phyloP scores from a whole-genome alignment of 2,113 vertebrate species.

The Piaya cayana region DNA sequence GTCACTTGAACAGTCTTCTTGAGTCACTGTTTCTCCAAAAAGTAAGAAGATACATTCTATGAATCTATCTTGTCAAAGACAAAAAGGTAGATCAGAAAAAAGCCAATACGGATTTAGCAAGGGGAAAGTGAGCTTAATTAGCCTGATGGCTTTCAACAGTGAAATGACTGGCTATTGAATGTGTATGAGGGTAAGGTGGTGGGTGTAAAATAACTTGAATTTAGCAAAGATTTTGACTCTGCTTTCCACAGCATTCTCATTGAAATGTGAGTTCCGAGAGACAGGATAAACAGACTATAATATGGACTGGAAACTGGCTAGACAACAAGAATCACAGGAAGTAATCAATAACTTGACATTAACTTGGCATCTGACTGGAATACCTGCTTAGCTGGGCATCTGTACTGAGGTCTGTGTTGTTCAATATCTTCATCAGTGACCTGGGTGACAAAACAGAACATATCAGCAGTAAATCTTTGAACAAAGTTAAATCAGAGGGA shows the following conservation, averaged over 20 bases:
- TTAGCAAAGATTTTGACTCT: neutral
- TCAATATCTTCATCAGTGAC: neutral
- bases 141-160: neutral
- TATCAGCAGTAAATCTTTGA: neutral
- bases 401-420: neutral
- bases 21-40: neutral
- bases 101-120: neutral
- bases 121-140: neutral
- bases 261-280: neutral
- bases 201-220: neutral
- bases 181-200: neutral
- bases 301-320: neutral
- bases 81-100: neutral
- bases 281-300: neutral
- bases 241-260: neutral
- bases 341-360: neutral
- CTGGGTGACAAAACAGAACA: neutral
- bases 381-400: neutral
- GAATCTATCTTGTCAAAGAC: neutral
- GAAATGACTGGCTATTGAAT: neutral
- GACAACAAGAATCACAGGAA: neutral
- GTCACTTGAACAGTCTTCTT: neutral
- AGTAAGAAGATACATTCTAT: neutral
- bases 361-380: neutral
- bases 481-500: neutral